phyloP scores from a whole-genome alignment of 2,797 vertebrate species.

The Myripristis jacobus region DNA sequence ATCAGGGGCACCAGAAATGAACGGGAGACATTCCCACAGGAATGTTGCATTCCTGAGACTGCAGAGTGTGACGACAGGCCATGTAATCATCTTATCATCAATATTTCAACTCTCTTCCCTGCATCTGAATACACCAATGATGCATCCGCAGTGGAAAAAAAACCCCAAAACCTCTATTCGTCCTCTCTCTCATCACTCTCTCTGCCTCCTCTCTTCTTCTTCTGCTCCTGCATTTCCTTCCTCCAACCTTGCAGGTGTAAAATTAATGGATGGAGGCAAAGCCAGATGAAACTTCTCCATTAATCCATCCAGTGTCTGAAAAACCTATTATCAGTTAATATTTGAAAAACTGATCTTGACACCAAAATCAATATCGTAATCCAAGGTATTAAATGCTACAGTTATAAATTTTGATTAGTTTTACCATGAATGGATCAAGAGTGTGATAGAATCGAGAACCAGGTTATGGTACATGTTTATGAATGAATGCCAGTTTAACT shows the following conservation, averaged over 20 bases:
- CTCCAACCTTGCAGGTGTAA: not conserved
- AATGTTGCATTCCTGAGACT: constrained; percentile 20
- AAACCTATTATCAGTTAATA: not conserved
- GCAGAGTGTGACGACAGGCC: constrained; percentile 21
- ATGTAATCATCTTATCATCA: constrained; percentile 33
- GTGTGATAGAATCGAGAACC: not conserved
- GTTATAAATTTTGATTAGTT: not conserved
- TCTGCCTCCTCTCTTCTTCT: constrained; percentile 17
- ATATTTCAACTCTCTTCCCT: constrained; percentile 27
- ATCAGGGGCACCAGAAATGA: constrained; percentile 16
- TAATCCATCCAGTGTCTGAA: constrained; percentile 1
- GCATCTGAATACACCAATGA: constrained; percentile 40
- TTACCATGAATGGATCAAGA: not conserved
- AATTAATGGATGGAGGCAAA: constrained; percentile 16
- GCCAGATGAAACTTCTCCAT: not conserved
- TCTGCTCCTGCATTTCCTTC: not conserved
- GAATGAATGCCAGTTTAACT: constrained; percentile 1
- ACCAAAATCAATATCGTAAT: not conserved
- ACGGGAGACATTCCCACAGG: constrained; percentile 13
- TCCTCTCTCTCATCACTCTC: constrained; percentile 10
- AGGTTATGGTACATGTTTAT: constrained; percentile 5
- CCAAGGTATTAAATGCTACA: not conserved
- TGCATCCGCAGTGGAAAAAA: constrained; percentile 5
- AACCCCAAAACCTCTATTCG: too few species aligned
- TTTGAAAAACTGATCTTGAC: too few species aligned